Evolutionary conservation across 2,113 vertebrate species (phyloP).

Genomic region (Erpornis zantholeuca): DNA sequence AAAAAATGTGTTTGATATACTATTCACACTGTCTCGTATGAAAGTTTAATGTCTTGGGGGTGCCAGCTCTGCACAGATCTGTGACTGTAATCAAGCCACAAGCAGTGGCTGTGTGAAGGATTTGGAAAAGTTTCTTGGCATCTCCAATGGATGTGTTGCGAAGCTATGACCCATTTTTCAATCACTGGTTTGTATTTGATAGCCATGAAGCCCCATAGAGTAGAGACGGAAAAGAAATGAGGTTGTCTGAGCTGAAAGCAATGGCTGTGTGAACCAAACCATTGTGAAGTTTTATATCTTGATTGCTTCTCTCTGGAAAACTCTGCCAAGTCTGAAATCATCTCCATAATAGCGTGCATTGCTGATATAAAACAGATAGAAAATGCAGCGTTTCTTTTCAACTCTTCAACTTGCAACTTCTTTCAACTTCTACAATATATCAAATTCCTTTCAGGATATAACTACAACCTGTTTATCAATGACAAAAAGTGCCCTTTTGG

Average conservation of each 20-base stretch:
- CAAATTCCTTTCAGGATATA: not conserved
- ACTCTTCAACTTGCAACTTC: not conserved
- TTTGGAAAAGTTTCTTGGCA: conserved; percentile 41
- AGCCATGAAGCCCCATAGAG: not conserved
- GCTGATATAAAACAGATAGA: not conserved
- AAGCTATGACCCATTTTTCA: conserved; percentile 26
- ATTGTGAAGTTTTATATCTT: not conserved
- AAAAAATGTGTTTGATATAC: not conserved
- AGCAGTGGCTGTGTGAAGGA: not conserved
- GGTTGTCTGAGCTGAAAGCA: conserved; percentile 19
- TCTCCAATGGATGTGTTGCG: not conserved
- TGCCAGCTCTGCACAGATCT: not conserved
- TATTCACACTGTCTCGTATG: not conserved
- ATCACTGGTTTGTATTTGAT: not conserved
- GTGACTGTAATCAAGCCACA: conserved; percentile 13
- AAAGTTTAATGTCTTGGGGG: conserved; percentile 8
- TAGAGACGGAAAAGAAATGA: not conserved
- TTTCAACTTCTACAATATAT: not conserved
- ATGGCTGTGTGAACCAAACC: not conserved
- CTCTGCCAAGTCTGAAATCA: conserved; percentile 21
- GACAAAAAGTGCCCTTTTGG: not conserved
- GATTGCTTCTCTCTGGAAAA: conserved; percentile 2
- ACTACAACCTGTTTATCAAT: not conserved
- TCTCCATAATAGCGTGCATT: not conserved
- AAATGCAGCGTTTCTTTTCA: not conserved